Evolutionary conservation across 2,797 vertebrate genomes (phyloP).

Genomic region (Pseudochromis fuscus): DNA sequence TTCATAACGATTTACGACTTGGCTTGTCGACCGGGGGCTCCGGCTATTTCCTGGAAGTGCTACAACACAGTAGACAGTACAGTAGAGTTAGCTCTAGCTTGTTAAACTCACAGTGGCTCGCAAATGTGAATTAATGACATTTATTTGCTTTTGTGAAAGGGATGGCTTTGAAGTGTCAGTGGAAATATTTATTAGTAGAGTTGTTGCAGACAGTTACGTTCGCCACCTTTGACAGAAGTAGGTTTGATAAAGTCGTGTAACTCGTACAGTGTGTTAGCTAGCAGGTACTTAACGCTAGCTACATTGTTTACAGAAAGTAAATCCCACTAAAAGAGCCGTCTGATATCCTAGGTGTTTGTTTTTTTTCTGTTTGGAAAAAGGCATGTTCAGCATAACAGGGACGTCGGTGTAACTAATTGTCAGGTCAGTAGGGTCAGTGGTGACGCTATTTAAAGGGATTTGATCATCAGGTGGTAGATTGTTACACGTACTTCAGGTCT

Average conservation of each 20-base stretch:
- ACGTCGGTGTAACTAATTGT: background rate
- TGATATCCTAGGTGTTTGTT: background rate
- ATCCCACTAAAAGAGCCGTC: background rate
- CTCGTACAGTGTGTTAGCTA: slow-evolving; percentile 9
- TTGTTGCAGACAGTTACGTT: background rate
- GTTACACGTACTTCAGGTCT: background rate
- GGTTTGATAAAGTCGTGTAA: slow-evolving; percentile 15
- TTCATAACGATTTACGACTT: background rate
- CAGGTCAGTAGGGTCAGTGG: slow-evolving; percentile 24
- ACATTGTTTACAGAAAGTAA: background rate
- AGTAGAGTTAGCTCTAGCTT: slow-evolving; percentile 55
- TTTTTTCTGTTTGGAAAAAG: background rate
- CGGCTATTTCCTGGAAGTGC: slow-evolving; percentile 72
- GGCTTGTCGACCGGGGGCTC: slow-evolving; percentile 48
- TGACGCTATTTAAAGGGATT: slow-evolving; percentile 43
- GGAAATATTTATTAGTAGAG: background rate
- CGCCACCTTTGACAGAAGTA: background rate
- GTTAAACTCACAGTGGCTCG: slow-evolving; percentile 10
- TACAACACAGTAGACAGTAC: slow-evolving; percentile 29
- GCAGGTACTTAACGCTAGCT: background rate
- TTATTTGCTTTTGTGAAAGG: too few species aligned
- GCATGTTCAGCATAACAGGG: background rate
- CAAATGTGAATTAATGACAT: too few species aligned
- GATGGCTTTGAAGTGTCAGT: too few species aligned
- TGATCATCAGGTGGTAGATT: background rate